Conservation (phyloP, 2,888 invertebrate genomes). For the Alloplasta piceator region DNA sequence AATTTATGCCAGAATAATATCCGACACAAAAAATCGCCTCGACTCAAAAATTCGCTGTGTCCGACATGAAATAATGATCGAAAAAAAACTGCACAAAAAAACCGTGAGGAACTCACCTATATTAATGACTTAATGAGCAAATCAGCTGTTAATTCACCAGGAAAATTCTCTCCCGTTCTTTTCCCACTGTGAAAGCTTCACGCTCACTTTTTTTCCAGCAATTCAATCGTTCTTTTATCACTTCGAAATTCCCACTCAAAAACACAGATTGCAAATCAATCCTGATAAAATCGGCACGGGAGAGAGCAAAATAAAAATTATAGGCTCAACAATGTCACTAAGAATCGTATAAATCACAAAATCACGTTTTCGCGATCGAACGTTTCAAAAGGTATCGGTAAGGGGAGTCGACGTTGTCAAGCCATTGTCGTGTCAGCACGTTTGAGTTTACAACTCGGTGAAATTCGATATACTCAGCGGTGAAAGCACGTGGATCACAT, state of each 20-base stretch:
- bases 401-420: no score
- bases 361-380: no score
- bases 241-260: constrained; percentile 41
- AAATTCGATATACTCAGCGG: not conserved
- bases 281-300: no score
- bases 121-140: not conserved
- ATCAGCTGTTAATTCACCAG: constrained; percentile 2
- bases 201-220: not conserved
- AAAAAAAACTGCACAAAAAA: not conserved
- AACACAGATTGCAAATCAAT: not conserved
- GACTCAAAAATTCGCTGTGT: no score
- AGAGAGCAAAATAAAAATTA: no score
- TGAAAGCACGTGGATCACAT: constrained; percentile 29
- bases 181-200: not conserved
- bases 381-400: no score
- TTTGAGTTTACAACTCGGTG: no score
- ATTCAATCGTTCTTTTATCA: not conserved
- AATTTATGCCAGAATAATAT: not conserved
- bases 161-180: not conserved
- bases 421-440: no score
- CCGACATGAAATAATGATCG: no score
- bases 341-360: no score
- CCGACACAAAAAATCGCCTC: no score
- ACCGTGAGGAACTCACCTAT: constrained; percentile 18
- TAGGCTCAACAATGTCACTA: no score